A percentile compares a stretch with the other conserved stretches of the same genome.
phyloP scores from a whole-genome alignment of 2,888 invertebrate genomes.

The Thera britannica region DNA sequence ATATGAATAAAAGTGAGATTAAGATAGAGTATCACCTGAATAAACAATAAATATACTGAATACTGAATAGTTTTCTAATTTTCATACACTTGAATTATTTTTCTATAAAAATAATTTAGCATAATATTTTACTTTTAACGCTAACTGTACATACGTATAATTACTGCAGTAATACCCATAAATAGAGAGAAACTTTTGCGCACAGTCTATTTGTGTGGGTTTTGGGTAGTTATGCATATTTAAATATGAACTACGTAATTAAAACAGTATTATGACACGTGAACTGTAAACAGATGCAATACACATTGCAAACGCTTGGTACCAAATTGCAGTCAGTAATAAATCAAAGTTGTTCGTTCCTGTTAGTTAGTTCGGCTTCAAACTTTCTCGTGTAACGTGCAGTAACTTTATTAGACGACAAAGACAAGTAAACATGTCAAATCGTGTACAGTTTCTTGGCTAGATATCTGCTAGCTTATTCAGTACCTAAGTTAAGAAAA shows the following conservation, averaged over 20 bases:
- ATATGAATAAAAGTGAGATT: no score
- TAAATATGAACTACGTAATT: background rate
- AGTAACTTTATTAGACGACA: constrained; percentile 35
- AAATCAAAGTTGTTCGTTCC: constrained; percentile 39
- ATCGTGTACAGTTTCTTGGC: constrained; percentile 28
- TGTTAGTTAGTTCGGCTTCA: constrained; percentile 30
- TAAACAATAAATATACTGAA: no score
- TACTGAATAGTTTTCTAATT: no score
- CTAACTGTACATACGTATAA: no score
- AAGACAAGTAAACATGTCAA: constrained; percentile 37
- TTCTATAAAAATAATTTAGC: no score
- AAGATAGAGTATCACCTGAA: no score
- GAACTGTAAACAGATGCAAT: constrained; percentile 1
- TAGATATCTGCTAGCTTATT: constrained; percentile 3
- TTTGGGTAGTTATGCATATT: no score
- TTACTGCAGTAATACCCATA: no score
- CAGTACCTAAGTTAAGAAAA: background rate
- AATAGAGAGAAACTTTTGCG: no score
- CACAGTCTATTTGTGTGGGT: no score
- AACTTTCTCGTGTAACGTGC: constrained; percentile 35
- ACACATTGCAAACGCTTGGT: constrained; percentile 23
- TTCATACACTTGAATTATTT: no score
- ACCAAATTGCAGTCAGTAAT: constrained; percentile 37
- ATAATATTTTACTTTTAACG: no score
- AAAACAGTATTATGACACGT: background rate